These are phyloP conservation scores for Scolopax mira DNA, from an alignment of 2,113 vertebrate species.

Conservation along the genomic window DNA sequence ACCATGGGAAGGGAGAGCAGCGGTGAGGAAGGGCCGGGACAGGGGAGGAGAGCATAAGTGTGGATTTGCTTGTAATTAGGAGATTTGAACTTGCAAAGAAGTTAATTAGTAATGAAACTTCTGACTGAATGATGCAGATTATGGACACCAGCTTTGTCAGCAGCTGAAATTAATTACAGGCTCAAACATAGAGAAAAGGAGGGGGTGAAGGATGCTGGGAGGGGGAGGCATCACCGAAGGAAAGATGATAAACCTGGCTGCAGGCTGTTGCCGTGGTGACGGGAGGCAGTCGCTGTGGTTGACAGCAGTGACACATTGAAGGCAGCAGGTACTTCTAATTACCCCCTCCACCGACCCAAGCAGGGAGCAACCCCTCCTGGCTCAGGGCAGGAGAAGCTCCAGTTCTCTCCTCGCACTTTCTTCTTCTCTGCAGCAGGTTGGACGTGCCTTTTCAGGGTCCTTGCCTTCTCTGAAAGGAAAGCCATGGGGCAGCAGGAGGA, in stretches of 20 bases:
- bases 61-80: conserved; percentile 65
- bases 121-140: conserved; percentile 56
- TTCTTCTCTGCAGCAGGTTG: neutral
- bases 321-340: conserved; percentile 46
- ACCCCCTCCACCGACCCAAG: neutral
- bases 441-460: neutral
- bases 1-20: neutral
- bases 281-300: conserved; percentile 2
- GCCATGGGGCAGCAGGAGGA: neutral
- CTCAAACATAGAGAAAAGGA: conserved; percentile 45
- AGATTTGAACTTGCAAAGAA: conserved; percentile 71
- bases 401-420: neutral
- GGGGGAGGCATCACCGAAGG: conserved; percentile 3
- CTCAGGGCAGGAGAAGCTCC: neutral
- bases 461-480: neutral
- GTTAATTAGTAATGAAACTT: conserved; percentile 76
- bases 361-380: neutral
- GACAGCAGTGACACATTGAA: neutral
- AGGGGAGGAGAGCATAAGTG: neutral
- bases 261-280: conserved; percentile 66
- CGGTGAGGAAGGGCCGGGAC: neutral
- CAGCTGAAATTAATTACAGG: conserved; percentile 75
- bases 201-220: neutral
- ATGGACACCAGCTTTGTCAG: conserved; percentile 69
- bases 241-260: conserved; percentile 56